Conservation (phyloP, 2,888 invertebrate genomes). For the Tholera decimalis region DNA sequence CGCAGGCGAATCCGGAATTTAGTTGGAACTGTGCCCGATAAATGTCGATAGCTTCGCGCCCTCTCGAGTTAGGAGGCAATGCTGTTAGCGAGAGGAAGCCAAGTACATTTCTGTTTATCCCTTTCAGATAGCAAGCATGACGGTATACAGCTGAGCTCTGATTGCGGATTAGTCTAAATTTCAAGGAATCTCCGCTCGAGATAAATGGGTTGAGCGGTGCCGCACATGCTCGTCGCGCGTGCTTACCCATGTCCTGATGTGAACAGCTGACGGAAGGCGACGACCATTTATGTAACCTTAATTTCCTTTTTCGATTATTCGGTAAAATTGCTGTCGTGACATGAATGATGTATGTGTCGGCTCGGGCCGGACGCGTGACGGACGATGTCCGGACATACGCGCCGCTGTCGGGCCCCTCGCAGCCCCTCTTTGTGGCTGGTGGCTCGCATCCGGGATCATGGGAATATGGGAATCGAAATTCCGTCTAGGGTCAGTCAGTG, state of each 20-base stretch:
- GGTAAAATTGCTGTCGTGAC: slow-evolving; percentile 41
- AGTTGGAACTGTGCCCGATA: slow-evolving; percentile 55
- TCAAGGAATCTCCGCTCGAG: not conserved
- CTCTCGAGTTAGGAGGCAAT: slow-evolving; percentile 31
- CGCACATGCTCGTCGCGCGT: slow-evolving; percentile 5
- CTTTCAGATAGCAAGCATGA: slow-evolving; percentile 7
- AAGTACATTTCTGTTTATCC: slow-evolving; percentile 26
- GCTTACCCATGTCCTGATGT: slow-evolving; percentile 31
- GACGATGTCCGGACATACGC: slow-evolving; percentile 28
- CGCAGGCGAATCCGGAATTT: slow-evolving; percentile 17
- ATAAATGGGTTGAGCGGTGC: slow-evolving; percentile 1
- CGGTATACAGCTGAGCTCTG: slow-evolving; percentile 17
- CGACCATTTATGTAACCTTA: slow-evolving; percentile 41
- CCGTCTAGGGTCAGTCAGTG: slow-evolving; percentile 13
- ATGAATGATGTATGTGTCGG: slow-evolving; percentile 37
- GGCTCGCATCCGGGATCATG: slow-evolving; percentile 21
- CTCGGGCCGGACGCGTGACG: slow-evolving; percentile 11
- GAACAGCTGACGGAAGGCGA: slow-evolving; percentile 35
- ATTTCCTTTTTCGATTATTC: slow-evolving; percentile 54
- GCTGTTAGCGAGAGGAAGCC: slow-evolving; percentile 19
- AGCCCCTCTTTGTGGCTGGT: slow-evolving; percentile 27
- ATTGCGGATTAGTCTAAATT: slow-evolving; percentile 24
- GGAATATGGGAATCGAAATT: slow-evolving; percentile 52
- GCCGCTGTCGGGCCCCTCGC: not conserved
- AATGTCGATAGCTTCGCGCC: slow-evolving; percentile 47